Evolutionary conservation across 2,797 vertebrate species (phyloP), one percentile per base, ranked within the genome.

Genomic region (Ctenosaura bakeri): DNA sequence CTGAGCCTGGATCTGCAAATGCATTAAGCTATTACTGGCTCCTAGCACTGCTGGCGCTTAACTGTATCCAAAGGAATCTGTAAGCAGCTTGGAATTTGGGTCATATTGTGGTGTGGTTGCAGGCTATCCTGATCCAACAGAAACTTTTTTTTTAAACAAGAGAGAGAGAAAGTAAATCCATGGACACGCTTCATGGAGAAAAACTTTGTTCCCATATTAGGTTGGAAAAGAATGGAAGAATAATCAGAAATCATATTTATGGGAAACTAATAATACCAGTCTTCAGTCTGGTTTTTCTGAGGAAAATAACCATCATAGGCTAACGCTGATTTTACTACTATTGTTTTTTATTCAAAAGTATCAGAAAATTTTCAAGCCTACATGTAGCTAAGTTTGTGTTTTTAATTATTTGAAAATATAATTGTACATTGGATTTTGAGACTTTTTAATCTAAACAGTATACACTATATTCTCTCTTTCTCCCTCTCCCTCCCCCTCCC

Each of bases 231-330:
- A 95, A 92, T 88, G 89, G 88, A 94, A 10, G 88, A 50, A 71
- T 88, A 91, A 93, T 95, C 83, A 94, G 83, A 93, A 92, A 89
- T 90, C 2, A 92, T 92, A 73, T 93, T 92, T 90, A 54, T 92
- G 91, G 85, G 91, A 79, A 95, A 93, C 59, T 83, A 66, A 54
- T 56, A 32, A 24, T 62, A 91, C 71, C n/a, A 66, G 93, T 76
- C 83, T 88, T 87, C 79, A 94, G 7, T 95, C 94, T 96, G 94
- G 82, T 95, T 91, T 94, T 92, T 94, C 52, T 95, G 92, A 93
- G 90, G 90, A 95, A 96, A 92, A 93, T 89, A 59, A 0, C 76
- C 90, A 93, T 90, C 90, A 93, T 90, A 93, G 95, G 76, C 90
- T 86, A 93, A 83, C n/a, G 71, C 85, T 92, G 35, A 81, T 93